These are phyloP conservation scores for Melopsittacus undulatus DNA, from an alignment of 2,797 vertebrate species.

Conservation along the genomic window DNA sequence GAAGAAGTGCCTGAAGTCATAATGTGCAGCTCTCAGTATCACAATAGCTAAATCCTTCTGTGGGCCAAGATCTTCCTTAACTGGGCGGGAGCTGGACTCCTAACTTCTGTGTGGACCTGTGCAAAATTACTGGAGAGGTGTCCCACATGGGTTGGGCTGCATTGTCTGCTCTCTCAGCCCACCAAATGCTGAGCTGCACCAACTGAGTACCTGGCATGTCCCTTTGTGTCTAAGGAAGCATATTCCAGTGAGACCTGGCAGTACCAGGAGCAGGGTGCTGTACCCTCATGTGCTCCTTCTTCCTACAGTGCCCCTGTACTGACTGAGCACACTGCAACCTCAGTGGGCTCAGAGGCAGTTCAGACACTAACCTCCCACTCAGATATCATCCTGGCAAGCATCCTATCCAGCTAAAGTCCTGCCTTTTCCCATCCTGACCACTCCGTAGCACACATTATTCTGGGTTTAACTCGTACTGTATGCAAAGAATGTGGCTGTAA, in stretches of 20 bases:
- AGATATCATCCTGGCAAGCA: not conserved
- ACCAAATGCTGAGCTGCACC: not conserved
- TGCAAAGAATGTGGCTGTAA: not conserved
- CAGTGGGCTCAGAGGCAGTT: not conserved
- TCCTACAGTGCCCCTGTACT: not conserved
- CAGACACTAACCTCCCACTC: not conserved
- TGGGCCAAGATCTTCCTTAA: not conserved
- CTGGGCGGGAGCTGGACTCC: not conserved
- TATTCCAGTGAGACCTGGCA: not conserved
- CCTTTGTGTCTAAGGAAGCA: not conserved
- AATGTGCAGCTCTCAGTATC: not conserved
- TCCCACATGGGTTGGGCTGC: not conserved
- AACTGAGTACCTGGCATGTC: not conserved
- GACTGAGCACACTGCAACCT: not conserved
- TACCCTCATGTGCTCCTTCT: not conserved
- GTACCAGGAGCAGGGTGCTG: not conserved
- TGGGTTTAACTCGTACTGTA: not conserved
- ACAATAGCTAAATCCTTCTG: not conserved
- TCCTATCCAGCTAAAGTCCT: not conserved
- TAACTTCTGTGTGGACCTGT: not conserved
- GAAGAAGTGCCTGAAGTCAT: not conserved
- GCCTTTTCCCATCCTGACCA: not conserved
- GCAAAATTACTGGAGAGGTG: not conserved
- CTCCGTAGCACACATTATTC: not conserved
- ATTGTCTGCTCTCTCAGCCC: not conserved